Evolutionary conservation across 2,797 vertebrate species (phyloP).

Genomic region (Sebastes ruberrimus): DNA sequence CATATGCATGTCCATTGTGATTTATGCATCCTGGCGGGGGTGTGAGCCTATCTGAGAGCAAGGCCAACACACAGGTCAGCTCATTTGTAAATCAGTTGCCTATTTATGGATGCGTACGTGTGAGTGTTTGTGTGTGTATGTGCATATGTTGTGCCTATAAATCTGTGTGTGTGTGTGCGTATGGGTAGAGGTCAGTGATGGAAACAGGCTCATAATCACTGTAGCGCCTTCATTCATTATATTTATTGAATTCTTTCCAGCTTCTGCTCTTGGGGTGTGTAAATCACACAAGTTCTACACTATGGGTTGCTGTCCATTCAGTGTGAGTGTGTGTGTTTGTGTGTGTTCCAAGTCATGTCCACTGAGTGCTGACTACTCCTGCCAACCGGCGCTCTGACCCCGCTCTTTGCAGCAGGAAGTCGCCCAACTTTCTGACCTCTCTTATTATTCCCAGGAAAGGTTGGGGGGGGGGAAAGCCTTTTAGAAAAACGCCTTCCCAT

Average conservation of each 20-base stretch:
- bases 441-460: slow-evolving; percentile 68
- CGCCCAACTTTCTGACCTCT: slow-evolving; percentile 68
- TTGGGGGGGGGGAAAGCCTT: slow-evolving; percentile 27
- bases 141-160: slow-evolving; percentile 46
- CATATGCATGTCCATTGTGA: slow-evolving; percentile 85
- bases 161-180: slow-evolving; percentile 39
- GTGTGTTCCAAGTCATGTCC: slow-evolving; percentile 41
- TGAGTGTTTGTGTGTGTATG: slow-evolving; percentile 44
- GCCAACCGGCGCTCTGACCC: slow-evolving; percentile 65
- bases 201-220: slow-evolving; percentile 74
- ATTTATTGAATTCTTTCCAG: slow-evolving; percentile 72
- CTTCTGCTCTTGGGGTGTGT: slow-evolving; percentile 38
- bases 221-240: slow-evolving; percentile 69
- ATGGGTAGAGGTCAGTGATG: slow-evolving; percentile 50
- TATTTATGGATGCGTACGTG: slow-evolving; percentile 71
- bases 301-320: neutral
- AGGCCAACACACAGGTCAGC: slow-evolving; percentile 81
- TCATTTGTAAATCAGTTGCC: slow-evolving; percentile 84
- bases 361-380: slow-evolving; percentile 50
- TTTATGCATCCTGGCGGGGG: slow-evolving; percentile 77
- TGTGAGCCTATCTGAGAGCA: slow-evolving; percentile 79
- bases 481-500: slow-evolving; percentile 55
- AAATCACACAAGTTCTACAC: slow-evolving; percentile 46
- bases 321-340: slow-evolving; percentile 23
- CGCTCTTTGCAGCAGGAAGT: slow-evolving; percentile 69